Evolutionary conservation across 2,888 invertebrate genomes (phyloP), one percentile per base, ranked within the genome.

Genomic region (Pristionchus mayeri): DNA sequence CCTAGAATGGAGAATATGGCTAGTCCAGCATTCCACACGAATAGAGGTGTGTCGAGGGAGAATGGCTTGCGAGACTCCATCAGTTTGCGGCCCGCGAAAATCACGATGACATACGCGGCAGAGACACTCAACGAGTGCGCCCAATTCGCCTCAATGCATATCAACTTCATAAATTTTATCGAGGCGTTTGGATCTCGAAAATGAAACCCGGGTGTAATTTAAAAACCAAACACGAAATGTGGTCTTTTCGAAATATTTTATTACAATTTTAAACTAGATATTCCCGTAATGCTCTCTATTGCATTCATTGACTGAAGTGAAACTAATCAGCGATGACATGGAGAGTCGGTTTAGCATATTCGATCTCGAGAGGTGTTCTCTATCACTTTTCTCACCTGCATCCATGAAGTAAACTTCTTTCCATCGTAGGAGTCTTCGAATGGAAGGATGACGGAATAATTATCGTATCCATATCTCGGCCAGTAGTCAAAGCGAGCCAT

Each of bases 121-220:
- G 96, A 95, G 93, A 90, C 86, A 0, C 90, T 88, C 34, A 93
- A 67, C 18, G 92, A 91, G 80, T 91, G 91, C 30, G 85, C 84
- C 98, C 98, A 98, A 94, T 98, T 97, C 92, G 96, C 95, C 89
- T 96, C 97, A 98, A 98, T n/a, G n/a, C n/a, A n/a, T n/a, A n/a
- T n/a, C n/a, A n/a, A n/a, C n/a, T n/a, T n/a, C n/a, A n/a, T n/a
- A n/a, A n/a, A n/a, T n/a, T n/a, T n/a, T n/a, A n/a, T n/a, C n/a
- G n/a, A n/a, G n/a, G n/a, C n/a, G n/a, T n/a, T n/a, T n/a, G n/a
- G n/a, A n/a, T n/a, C n/a, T n/a, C n/a, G n/a, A n/a, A n/a, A n/a
- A n/a, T n/a, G n/a, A n/a, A n/a, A n/a, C n/a, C n/a, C n/a, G n/a
- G n/a, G n/a, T n/a, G n/a, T n/a, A n/a, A n/a, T n/a, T n/a, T n/a